A percentile compares a stretch with the other conserved stretches of the same genome.
Evolutionary conservation across 1,140 invertebrate genomes (phyloP).

Genomic region (Coenobita brevimanus): DNA sequence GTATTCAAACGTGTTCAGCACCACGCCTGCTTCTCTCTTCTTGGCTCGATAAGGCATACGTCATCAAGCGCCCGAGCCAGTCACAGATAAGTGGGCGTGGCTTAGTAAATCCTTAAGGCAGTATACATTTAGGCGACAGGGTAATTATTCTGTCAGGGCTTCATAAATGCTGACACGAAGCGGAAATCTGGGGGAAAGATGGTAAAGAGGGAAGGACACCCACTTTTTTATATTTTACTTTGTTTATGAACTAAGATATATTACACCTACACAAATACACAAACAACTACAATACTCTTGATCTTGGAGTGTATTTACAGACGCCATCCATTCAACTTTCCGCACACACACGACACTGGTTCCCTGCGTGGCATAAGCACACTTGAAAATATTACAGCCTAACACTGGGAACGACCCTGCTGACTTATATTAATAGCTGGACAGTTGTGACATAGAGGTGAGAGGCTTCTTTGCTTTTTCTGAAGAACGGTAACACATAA

Average conservation of each 20-base stretch:
- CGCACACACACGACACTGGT: too few relatives aligned
- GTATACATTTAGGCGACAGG: background rate
- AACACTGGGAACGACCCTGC: too few relatives aligned
- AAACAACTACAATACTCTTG: conserved; percentile 51
- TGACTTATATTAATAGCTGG: too few relatives aligned
- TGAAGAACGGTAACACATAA: too few relatives aligned
- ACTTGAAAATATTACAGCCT: too few relatives aligned
- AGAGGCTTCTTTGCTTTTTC: too few relatives aligned
- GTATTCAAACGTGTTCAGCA: background rate
- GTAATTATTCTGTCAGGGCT: too few relatives aligned
- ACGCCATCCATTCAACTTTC: conserved; percentile 15
- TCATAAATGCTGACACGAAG: background rate
- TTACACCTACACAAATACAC: conserved; percentile 61
- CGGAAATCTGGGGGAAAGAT: conserved; percentile 32
- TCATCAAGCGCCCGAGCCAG: conserved; percentile 25
- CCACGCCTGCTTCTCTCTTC: conserved; percentile 20
- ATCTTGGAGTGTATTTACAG: conserved; percentile 51
- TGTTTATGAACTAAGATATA: background rate
- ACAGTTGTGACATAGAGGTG: too few relatives aligned
- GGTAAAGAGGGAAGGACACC: conserved; percentile 20
- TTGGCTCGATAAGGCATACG: conserved; percentile 8
- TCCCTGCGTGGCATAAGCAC: too few relatives aligned
- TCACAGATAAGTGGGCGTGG: conserved; percentile 27
- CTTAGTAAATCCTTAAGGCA: conserved; percentile 13
- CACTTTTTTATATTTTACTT: background rate